Evolutionary conservation across 2,113 vertebrate genomes (phyloP).

Genomic region (Mesoclemmys tuberculata): DNA sequence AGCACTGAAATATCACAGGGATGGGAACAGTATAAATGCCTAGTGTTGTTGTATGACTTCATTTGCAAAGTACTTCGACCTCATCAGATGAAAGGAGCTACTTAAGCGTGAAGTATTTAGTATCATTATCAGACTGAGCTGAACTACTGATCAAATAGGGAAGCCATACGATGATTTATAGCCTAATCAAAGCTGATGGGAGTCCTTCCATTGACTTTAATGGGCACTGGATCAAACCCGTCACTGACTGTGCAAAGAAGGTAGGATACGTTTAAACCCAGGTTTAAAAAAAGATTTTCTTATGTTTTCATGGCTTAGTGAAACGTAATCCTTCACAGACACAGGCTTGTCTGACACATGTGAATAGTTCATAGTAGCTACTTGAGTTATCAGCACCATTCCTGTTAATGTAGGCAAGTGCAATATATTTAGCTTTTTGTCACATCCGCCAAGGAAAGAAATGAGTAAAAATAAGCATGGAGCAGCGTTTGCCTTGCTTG

Average conservation of each 20-base stretch:
- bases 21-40: background rate
- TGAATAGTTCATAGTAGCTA: background rate
- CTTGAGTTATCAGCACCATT: background rate
- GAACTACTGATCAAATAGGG: slow-evolving; percentile 2
- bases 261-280: background rate
- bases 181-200: background rate
- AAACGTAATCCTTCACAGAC: slow-evolving; percentile 12
- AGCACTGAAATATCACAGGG: background rate
- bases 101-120: background rate
- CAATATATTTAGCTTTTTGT: background rate
- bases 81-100: background rate
- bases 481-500: background rate
- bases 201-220: background rate
- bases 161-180: background rate
- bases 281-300: background rate
- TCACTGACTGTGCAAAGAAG: background rate
- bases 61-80: background rate
- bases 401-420: background rate
- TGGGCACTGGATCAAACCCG: background rate
- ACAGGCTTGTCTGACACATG: background rate
- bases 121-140: background rate
- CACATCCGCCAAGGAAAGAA: background rate
- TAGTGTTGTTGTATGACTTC: background rate
- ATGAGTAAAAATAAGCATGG: background rate
- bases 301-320: background rate